A percentile compares a stretch with the other conserved stretches of the same genome.
These are phyloP conservation scores for Prunella strophiata DNA, from an alignment of 2,797 vertebrate genomes.

Conservation along the genomic window DNA sequence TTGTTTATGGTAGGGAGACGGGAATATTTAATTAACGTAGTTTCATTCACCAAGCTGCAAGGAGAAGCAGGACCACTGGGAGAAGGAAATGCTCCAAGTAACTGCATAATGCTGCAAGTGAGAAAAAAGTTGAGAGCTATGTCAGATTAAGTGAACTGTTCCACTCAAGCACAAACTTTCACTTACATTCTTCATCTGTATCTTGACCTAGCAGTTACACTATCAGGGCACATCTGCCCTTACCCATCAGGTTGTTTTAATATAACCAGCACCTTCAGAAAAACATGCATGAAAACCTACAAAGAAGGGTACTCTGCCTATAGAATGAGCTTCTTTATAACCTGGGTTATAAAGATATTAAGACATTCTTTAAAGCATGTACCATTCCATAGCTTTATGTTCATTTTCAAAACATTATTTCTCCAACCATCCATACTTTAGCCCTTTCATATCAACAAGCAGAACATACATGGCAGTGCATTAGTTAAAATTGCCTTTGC, in stretches of 20 bases:
- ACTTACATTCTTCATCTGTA: neutral
- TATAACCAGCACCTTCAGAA: neutral
- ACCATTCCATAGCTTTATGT: neutral
- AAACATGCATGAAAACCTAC: neutral
- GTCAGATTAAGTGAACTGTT: neutral
- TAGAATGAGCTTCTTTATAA: neutral
- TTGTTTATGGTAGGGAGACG: constrained; percentile 88
- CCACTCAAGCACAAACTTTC: neutral
- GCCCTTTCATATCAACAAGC: neutral
- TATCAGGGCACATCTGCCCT: neutral
- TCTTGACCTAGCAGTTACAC: neutral
- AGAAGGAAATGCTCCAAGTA: constrained; percentile 93
- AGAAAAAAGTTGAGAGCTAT: neutral
- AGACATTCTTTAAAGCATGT: neutral
- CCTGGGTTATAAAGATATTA: neutral
- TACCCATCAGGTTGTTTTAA: neutral
- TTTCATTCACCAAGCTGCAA: constrained; percentile 95
- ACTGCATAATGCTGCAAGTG: constrained; percentile 91
- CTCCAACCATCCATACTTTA: neutral
- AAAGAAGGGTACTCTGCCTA: neutral
- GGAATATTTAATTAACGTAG: constrained; percentile 91
- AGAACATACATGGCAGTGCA: neutral
- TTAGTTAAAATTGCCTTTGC: neutral
- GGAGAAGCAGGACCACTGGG: constrained; percentile 94
- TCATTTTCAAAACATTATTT: neutral